These are phyloP conservation scores for Protobothrops mucrosquamatus DNA, from an alignment of 2,113 vertebrate genomes.

Conservation along the genomic window DNA sequence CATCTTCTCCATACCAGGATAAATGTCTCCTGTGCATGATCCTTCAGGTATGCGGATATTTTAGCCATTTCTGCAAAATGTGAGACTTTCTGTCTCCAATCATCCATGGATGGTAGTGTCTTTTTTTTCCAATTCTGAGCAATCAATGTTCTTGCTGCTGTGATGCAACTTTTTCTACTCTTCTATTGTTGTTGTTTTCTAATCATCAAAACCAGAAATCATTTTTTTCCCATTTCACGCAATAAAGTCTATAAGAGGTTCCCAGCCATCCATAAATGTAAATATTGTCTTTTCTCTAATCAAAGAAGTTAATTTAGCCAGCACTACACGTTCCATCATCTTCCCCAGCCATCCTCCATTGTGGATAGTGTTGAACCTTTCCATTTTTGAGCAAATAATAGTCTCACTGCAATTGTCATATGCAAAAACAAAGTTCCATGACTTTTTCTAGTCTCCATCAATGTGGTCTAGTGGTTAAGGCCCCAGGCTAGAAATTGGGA, in stretches of 20 bases:
- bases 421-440: neutral
- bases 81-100: too few species aligned
- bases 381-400: neutral
- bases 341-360: neutral
- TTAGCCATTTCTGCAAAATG: too few species aligned
- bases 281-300: too few species aligned
- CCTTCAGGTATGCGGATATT: too few species aligned
- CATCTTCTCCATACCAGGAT: too few species aligned
- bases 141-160: too few species aligned
- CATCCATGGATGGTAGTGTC: too few species aligned
- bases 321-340: neutral
- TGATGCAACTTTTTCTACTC: neutral
- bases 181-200: neutral
- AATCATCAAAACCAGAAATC: neutral
- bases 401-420: neutral
- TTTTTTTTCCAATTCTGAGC: too few species aligned
- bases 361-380: neutral
- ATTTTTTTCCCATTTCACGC: neutral
- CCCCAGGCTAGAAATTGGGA: neutral
- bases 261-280: neutral
- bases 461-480: neutral
- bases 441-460: neutral
- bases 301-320: neutral
- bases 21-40: too few species aligned
- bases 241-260: neutral